Percentiles rank a stretch among this genome's conserved stretches.
Evolutionary conservation across 2,888 invertebrate genomes (phyloP).

Genomic region (Dryococelus australis): DNA sequence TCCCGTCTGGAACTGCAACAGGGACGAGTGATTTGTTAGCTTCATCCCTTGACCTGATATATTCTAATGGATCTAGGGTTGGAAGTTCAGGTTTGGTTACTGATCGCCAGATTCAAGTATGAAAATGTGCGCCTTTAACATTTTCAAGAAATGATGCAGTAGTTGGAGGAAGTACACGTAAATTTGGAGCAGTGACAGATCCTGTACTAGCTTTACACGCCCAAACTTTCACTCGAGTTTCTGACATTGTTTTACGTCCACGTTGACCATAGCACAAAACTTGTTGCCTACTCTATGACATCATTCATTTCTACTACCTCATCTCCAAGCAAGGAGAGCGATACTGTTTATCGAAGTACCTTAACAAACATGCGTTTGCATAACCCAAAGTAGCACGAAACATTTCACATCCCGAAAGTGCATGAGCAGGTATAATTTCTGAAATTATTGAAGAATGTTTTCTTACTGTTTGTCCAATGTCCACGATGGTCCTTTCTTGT

Average conservation of each 20-base stretch:
- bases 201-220: neutral
- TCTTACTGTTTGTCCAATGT: neutral
- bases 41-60: neutral
- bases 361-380: too few species aligned
- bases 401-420: neutral
- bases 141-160: neutral
- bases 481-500: neutral
- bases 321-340: neutral
- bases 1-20: too few species aligned
- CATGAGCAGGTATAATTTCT: neutral
- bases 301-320: neutral
- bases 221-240: neutral
- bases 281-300: neutral
- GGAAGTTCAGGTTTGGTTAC: neutral
- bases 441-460: slow-evolving; percentile 8
- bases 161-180: neutral
- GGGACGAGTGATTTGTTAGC: neutral
- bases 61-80: neutral
- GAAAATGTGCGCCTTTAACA: neutral
- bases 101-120: neutral
- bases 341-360: neutral
- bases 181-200: neutral
- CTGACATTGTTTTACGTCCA: neutral
- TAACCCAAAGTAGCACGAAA: neutral
- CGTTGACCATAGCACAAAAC: neutral